A percentile compares a stretch with the other conserved stretches of the same genome.
These are phyloP conservation scores for Diadegma fenestrale DNA, from an alignment of 2,888 invertebrate genomes.

Conservation along the genomic window DNA sequence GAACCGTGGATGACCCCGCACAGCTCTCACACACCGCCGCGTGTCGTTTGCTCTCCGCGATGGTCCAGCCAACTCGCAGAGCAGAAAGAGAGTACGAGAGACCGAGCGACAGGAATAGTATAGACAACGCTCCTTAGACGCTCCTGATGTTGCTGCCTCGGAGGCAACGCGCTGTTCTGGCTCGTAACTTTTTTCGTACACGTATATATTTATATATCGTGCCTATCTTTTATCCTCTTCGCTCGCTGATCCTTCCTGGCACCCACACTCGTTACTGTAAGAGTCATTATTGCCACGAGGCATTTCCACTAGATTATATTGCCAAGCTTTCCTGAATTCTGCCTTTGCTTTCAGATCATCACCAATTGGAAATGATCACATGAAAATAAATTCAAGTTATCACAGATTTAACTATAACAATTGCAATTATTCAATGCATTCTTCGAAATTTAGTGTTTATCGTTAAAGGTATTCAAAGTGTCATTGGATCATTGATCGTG, in stretches of 20 bases:
- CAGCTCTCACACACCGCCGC: slow-evolving; percentile 13
- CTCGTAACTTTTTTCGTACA: slow-evolving; percentile 14
- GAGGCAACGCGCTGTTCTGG: slow-evolving; percentile 52
- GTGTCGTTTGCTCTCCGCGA: slow-evolving; percentile 20
- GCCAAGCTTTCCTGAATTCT: not conserved
- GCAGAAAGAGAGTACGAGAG: slow-evolving; percentile 2
- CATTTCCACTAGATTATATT: not conserved
- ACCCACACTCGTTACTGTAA: slow-evolving; percentile 36
- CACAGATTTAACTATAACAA: not conserved
- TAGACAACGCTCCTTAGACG: slow-evolving; percentile 48
- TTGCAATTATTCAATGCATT: not conserved
- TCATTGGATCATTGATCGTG: not conserved
- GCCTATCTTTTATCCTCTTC: slow-evolving; percentile 23
- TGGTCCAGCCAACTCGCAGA: slow-evolving; percentile 5
- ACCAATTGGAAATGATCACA: not conserved
- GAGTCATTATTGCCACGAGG: slow-evolving; percentile 8
- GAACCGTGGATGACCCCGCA: slow-evolving; percentile 75
- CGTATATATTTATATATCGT: slow-evolving; percentile 2
- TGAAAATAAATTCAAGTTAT: not conserved
- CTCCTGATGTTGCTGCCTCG: slow-evolving; percentile 58
- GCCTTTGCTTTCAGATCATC: not conserved
- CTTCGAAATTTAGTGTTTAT: not conserved
- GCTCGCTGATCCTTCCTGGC: slow-evolving; percentile 24
- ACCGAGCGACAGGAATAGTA: slow-evolving; percentile 1
- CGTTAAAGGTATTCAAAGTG: not conserved